Conservation (phyloP, 2,888 invertebrate species). For the Tenthredo scrophulariae region DNA sequence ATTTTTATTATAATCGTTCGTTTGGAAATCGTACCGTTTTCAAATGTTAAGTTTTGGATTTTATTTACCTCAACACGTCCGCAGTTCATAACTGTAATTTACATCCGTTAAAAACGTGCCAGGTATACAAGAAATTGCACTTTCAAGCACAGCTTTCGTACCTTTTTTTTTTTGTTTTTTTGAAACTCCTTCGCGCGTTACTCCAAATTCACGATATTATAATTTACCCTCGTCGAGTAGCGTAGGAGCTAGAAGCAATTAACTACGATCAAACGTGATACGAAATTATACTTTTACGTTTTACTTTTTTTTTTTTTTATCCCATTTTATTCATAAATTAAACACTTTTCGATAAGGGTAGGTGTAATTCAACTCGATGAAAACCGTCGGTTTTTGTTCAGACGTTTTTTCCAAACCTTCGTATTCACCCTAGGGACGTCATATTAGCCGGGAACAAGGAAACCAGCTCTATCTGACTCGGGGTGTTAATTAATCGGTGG, state of each 20-base stretch:
- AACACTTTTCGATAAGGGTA: neutral
- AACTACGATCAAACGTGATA: neutral
- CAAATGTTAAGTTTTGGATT: no score
- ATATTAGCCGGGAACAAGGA: conserved; percentile 8
- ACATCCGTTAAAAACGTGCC: neutral
- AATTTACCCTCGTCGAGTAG: neutral
- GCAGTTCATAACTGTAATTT: neutral
- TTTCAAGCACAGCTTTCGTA: neutral
- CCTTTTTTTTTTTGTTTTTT: neutral
- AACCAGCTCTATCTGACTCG: neutral
- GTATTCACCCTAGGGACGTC: neutral
- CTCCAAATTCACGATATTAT: neutral
- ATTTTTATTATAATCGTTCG: neutral
- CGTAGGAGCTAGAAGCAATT: neutral
- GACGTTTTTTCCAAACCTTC: neutral
- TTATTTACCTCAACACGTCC: neutral
- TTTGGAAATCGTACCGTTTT: neutral
- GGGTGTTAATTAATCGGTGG: conserved; percentile 46
- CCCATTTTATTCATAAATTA: neutral
- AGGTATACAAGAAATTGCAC: conserved; percentile 23
- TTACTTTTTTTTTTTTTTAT: neutral
- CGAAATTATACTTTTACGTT: neutral
- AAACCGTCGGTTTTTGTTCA: neutral
- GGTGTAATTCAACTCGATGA: neutral
- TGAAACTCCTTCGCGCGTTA: neutral